Percentiles rank a stretch among this genome's conserved stretches.
Evolutionary conservation across 2,888 invertebrate species (phyloP).

Genomic region (Dolomedes plantarius): DNA sequence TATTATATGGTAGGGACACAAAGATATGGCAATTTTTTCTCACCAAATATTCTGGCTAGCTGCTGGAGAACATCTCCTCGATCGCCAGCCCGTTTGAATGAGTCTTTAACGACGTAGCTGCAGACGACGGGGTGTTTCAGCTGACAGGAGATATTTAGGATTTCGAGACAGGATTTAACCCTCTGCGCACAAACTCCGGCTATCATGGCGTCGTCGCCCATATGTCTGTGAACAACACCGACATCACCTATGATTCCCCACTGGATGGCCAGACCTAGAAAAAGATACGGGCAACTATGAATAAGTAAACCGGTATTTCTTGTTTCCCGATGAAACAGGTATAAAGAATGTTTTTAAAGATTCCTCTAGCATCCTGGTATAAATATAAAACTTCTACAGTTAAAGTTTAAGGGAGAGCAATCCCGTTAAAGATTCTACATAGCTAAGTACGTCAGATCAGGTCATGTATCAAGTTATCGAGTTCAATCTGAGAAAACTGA

Average conservation of each 20-base stretch:
- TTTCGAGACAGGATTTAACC: slow-evolving; percentile 77
- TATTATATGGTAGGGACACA: too few species aligned
- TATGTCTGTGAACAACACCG: slow-evolving; percentile 91
- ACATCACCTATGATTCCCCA: slow-evolving; percentile 99
- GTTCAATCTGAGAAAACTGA: too few species aligned
- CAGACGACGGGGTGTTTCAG: slow-evolving; percentile 29
- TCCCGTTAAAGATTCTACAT: too few species aligned
- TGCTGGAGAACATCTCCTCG: slow-evolving; percentile 77
- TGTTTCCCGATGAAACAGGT: too few species aligned
- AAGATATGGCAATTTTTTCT: slow-evolving; percentile 60
- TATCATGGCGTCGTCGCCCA: slow-evolving; percentile 92
- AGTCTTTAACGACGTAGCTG: slow-evolving; percentile 34
- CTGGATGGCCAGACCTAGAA: slow-evolving; percentile 85
- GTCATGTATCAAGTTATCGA: too few species aligned
- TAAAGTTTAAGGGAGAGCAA: too few species aligned
- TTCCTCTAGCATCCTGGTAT: too few species aligned
- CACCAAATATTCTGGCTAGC: slow-evolving; percentile 90
- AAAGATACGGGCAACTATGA: too few species aligned
- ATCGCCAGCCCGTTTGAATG: slow-evolving; percentile 78
- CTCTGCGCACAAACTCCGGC: slow-evolving; percentile 81
- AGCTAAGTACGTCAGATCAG: too few species aligned
- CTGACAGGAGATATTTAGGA: slow-evolving; percentile 92
- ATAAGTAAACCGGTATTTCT: too few species aligned
- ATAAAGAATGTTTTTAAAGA: too few species aligned
- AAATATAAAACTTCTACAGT: too few species aligned